Evolutionary conservation across 2,113 vertebrate species (phyloP).

Genomic region (Megaceryle maxima): DNA sequence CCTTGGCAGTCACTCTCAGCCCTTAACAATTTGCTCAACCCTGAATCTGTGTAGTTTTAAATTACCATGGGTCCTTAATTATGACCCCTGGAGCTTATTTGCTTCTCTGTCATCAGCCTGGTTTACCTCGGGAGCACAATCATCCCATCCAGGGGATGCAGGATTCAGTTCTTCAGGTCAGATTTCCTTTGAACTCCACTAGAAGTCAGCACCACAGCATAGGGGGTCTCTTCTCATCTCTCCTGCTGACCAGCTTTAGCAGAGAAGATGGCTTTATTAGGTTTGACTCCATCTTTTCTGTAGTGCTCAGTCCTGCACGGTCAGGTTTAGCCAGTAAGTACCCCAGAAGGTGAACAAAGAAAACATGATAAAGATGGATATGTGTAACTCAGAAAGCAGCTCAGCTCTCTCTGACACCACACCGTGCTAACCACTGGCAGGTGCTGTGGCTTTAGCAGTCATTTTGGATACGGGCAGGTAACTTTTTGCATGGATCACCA

Average conservation of each 20-base stretch:
- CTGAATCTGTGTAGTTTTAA: neutral
- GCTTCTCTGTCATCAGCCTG: neutral
- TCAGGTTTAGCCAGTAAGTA: neutral
- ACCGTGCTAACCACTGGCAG: neutral
- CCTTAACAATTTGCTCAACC: neutral
- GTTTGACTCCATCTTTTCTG: neutral
- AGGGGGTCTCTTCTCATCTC: neutral
- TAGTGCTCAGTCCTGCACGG: neutral
- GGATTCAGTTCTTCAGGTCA: neutral
- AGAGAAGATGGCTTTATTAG: neutral
- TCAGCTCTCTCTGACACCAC: neutral
- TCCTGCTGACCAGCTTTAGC: neutral
- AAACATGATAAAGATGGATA: neutral
- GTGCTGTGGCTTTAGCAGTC: neutral
- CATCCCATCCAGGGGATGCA: neutral
- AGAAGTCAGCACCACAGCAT: neutral
- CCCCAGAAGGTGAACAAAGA: neutral
- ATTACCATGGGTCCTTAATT: neutral
- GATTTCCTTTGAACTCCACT: neutral
- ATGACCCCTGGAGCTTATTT: neutral
- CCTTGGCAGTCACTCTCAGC: neutral
- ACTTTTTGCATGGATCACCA: neutral
- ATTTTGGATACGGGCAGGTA: neutral
- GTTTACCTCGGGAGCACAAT: neutral
- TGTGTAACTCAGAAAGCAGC: neutral